These are phyloP conservation scores for Rachycentron canadum DNA, from an alignment of 2,797 vertebrate species.

Conservation along the genomic window DNA sequence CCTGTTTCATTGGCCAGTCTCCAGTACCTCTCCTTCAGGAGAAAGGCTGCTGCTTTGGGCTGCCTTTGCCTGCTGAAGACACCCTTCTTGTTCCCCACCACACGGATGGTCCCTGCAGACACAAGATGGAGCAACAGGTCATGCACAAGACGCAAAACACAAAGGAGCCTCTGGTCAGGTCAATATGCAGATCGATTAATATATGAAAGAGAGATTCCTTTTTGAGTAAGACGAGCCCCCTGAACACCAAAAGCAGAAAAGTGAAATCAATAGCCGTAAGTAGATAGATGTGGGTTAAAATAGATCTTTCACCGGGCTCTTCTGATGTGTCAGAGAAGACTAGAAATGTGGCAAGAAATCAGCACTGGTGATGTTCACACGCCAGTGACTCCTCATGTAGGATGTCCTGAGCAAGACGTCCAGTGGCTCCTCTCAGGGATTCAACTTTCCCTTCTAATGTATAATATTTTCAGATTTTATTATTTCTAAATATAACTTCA, in stretches of 20 bases:
- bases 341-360: background rate
- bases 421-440: background rate
- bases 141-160: background rate
- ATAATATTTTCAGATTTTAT: background rate
- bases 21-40: slow-evolving; percentile 95
- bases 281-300: background rate
- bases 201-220: background rate
- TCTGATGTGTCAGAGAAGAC: background rate
- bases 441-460: background rate
- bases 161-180: background rate
- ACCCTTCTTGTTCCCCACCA: slow-evolving; percentile 95
- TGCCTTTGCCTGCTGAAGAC: slow-evolving; percentile 95
- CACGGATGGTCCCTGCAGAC: slow-evolving; percentile 84
- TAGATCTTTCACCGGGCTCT: background rate
- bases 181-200: background rate
- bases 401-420: background rate
- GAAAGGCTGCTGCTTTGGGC: slow-evolving; percentile 92
- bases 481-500: background rate
- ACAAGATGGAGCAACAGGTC: slow-evolving; percentile 22
- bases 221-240: background rate
- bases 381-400: background rate
- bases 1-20: slow-evolving; percentile 91
- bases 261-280: no score
- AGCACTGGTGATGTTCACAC: background rate
- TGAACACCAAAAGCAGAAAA: background rate